A percentile compares a stretch with the other conserved stretches of the same genome.
Evolutionary conservation across 1,140 invertebrate species (phyloP).

Genomic region (Ceratoteleas bidentatus): DNA sequence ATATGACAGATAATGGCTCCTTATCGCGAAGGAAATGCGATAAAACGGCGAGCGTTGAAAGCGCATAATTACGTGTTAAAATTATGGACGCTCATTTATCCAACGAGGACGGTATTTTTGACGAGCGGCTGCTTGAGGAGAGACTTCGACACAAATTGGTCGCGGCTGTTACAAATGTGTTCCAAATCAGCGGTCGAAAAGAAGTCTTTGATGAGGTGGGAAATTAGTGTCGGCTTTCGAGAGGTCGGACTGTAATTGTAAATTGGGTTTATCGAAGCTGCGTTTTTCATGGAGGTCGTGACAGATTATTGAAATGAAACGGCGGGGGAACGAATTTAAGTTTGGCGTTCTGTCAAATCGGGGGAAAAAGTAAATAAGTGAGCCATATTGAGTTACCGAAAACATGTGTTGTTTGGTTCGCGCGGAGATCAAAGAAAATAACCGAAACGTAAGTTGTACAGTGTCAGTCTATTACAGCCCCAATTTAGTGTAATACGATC

Average conservation of each 20-base stretch:
- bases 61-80: conserved; percentile 27
- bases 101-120: background rate
- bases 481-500: too few relatives aligned
- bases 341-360: too few relatives aligned
- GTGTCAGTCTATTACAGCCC: too few relatives aligned
- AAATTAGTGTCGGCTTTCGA: background rate
- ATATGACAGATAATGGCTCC: conserved; percentile 47
- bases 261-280: too few relatives aligned
- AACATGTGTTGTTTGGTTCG: too few relatives aligned
- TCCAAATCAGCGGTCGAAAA: background rate
- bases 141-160: background rate
- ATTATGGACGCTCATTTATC: conserved; percentile 16
- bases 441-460: too few relatives aligned
- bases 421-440: too few relatives aligned
- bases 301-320: too few relatives aligned
- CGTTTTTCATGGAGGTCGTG: too few relatives aligned
- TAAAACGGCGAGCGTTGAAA: conserved; percentile 27
- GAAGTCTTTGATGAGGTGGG: background rate
- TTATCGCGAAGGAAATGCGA: conserved; percentile 14
- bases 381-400: conserved; percentile 49
- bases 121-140: background rate
- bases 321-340: too few relatives aligned
- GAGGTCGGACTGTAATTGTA: too few relatives aligned
- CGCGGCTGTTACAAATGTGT: background rate
- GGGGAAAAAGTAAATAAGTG: conserved; percentile 51